Base-by-base conservation (phyloP, 2,797 vertebrate genomes). In the Molossus alvarezi region DNA sequence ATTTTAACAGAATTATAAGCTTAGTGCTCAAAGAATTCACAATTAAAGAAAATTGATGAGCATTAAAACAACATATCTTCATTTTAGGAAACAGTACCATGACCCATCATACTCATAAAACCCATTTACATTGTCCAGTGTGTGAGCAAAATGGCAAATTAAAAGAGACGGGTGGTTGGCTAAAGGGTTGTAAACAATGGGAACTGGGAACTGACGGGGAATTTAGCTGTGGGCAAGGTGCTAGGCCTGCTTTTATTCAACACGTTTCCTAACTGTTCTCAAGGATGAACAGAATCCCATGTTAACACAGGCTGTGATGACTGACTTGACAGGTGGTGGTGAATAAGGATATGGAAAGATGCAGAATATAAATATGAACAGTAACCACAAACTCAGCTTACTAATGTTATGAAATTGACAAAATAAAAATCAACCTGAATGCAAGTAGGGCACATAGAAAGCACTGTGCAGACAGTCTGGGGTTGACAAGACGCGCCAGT, bases 1-100 rank as follows among this genome's bases (percentile, higher is more conserved):
- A 90, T 92, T 80, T 90, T 58, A 85, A 88, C 27, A 96, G 67
- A 97, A 97, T 96, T 88, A 96, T 9, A 96, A 94, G 95, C n/a
- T 95, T 75, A 80, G 27, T 76, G 29, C 25, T 85, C 0, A 37
- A 92, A 95, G 29, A 79, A 92, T 29, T 91, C 62, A 91, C 48
- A 95, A 53, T 69, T 5, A 11, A 17, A 62, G 77, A 67, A 87
- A 81, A 58, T 77, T 4, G 60, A 57, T 84, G 27, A 23, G 21
- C 25, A 96, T 1, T 37, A 72, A 95, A 95, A 91, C 72, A 94
- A 85, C 48, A 13, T 94, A 91, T 90, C 65, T 91, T 96, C 64
- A 87, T 81, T 95, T 96, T 85, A 89, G 79, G 79, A 91, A 96
- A 90, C 15, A 90, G 83, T 82, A 94, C 71, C 90, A 88, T 72